Evolutionary conservation across 2,888 invertebrate genomes (phyloP), one percentile per base, ranked within the genome.

Genomic region (Siphlonurus alternatus): DNA sequence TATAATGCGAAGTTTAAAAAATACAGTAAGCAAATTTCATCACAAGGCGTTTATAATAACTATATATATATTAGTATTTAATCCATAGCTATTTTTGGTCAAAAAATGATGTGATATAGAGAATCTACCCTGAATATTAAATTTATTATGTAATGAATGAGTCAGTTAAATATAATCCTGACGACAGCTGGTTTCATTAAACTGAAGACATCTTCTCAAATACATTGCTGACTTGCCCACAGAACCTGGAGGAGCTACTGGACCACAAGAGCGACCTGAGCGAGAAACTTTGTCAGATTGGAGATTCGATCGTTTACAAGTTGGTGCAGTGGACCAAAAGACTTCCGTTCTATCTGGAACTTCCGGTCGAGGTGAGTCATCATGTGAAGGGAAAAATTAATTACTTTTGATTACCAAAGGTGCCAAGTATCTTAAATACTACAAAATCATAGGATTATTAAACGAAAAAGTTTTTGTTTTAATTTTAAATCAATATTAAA

Each of bases 251-350:
- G 72, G 92, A 91, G 77, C 83, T 92, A 73, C 82, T 94, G 70
- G 91, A 92, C 76, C 91, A 91, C 76, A 91, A 92, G 74, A 89
- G 92, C 70, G 92, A 92, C 78, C 85, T 93, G 72, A 92, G 88
- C 72, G 90, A 93, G 76, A 93, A 89, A 76, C 83, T 96, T 71
- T 93, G 93, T 80, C 91, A 89, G 78, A 93, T 97, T 73, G 96
- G 97, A 63, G 97, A 98, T 80, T 95, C 94, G 70, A 97, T 98
- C 73, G 97, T 98, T 65, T 93, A 93, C 80, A 95, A 96, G 79
- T 84, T 98, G 80, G 97, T 98, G 70, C 94, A 95, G 77, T 98
- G 98, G 98, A 97, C 97, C 72, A 96, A 96, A 78, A 87, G 94
- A 78, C 80, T 98, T 77, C 97, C 98, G 65, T 98, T 98, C 79